These are phyloP conservation scores for Atherinomorus stipes DNA, from an alignment of 2,113 vertebrate species.

Conservation along the genomic window DNA sequence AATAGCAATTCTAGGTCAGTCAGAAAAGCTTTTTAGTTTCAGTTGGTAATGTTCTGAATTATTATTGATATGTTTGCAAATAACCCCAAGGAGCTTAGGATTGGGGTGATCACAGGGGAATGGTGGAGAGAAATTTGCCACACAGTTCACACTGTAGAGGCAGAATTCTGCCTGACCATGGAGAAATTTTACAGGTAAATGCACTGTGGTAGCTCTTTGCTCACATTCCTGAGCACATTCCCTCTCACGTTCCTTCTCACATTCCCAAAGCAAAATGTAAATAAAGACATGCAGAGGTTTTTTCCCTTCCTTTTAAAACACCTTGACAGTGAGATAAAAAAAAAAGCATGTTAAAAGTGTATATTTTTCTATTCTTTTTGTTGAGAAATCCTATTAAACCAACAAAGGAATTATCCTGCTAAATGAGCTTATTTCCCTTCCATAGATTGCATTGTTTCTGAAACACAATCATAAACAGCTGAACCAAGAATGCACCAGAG, in stretches of 20 bases:
- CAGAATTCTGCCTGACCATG: constrained; percentile 1
- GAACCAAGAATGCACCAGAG: neutral
- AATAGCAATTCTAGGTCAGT: constrained; percentile 52
- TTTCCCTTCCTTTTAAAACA: neutral
- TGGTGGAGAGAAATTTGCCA: constrained; percentile 6
- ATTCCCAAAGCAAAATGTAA: neutral
- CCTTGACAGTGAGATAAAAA: neutral
- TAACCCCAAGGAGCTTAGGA: constrained; percentile 13
- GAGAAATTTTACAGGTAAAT: constrained; percentile 3
- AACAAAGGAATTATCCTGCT: neutral
- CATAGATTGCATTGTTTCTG: neutral
- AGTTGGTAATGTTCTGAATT: constrained; percentile 37
- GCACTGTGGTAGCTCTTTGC: neutral
- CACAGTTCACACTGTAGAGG: neutral
- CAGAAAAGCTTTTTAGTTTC: constrained; percentile 32
- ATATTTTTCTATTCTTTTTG: neutral
- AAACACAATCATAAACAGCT: neutral
- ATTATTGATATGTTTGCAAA: constrained; percentile 41
- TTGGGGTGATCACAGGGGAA: constrained; percentile 7
- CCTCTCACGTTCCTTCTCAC: no score
- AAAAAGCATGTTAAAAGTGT: neutral
- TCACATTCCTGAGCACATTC: neutral
- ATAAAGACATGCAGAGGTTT: neutral
- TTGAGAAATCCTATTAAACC: neutral
- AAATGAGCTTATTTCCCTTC: neutral